Base-by-base conservation (phyloP, 2,797 vertebrate species). In the Psittacula echo region DNA sequence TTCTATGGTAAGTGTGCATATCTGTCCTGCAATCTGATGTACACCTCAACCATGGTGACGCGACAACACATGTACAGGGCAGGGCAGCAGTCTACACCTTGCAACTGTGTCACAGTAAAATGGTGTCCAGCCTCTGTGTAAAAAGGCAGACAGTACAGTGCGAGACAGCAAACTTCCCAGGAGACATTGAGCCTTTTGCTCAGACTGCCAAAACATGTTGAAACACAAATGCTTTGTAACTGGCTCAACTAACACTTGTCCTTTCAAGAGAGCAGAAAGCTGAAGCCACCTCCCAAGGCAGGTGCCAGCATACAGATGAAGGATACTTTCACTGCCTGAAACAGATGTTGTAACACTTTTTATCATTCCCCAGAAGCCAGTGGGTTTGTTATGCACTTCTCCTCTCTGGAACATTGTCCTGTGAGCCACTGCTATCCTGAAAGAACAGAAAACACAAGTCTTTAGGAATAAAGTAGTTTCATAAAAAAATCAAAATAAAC, bases 331-430 rank as follows among this genome's bases (percentile, higher is more conserved):
- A 72, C 98, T 99, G 96, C 99, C 98, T 54, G 99, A 91, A 84
- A 98, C 98, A 80, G 99, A 98, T 2, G 99, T 98, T 32, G 99
- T 99, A 37, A 99, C 99, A 42, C 99, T 99, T 96, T 99, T 99
- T 96, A 99, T 99, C 98, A 99, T 99, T 56, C 99, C 99, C 99
- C 99, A 99, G 97, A 99, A 98, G 93, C 99, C 99, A 7, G 98
- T 99, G 60, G 99, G 99, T 88, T 98, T 99, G 98, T 98, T 99
- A 92, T 99, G 98, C 91, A 99, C 99, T 90, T 99, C 99, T 58
- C 99, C 99, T 75, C 99, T 98, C 96, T 99, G 99, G 97, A 99
- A 99, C 98, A 99, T 99, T 92, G 99, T 99, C 94, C 99, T 98
- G 78, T 99, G 98, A 29, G 99, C 99, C 98, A 99, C 98, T 13